These are phyloP conservation scores for Dascillus cervinus DNA, from an alignment of 2,888 invertebrate genomes.

Conservation along the genomic window DNA sequence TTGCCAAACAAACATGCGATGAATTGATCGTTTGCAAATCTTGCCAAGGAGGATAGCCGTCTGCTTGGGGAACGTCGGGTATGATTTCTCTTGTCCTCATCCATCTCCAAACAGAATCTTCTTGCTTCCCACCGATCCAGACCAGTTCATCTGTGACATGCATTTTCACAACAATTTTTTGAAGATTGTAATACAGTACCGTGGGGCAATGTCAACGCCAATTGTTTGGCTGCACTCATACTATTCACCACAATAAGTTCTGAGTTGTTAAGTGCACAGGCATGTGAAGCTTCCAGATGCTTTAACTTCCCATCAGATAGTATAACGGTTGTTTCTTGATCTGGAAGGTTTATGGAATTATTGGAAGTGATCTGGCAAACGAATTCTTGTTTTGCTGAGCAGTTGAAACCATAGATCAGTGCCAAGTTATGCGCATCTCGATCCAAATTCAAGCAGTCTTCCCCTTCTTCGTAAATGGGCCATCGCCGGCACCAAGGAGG, in stretches of 20 bases:
- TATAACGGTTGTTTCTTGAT: too few relatives aligned
- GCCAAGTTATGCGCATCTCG: conserved; percentile 45
- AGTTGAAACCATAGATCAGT: conserved; percentile 46
- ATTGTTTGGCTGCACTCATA: background rate
- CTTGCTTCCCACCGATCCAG: conserved; percentile 1
- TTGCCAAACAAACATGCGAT: conserved; percentile 1
- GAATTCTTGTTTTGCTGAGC: conserved; percentile 46
- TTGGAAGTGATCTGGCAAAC: conserved; percentile 31
- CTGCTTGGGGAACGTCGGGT: background rate
- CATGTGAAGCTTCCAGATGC: background rate
- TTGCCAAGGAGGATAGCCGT: conserved; percentile 3
- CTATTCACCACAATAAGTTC: conserved; percentile 25
- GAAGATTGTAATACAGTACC: background rate
- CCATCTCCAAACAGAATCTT: conserved; percentile 2
- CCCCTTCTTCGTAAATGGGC: conserved; percentile 31
- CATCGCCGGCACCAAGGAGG: conserved; percentile 42
- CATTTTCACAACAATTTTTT: background rate
- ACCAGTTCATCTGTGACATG: background rate
- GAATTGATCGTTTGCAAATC: background rate
- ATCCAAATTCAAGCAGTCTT: conserved; percentile 46
- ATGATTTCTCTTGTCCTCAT: conserved; percentile 2
- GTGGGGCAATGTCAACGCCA: conserved; percentile 1
- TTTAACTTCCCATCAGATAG: too few relatives aligned
- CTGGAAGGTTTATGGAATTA: too few relatives aligned
- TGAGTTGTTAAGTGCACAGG: background rate